Evolutionary conservation across 2,888 invertebrate species (phyloP).

Genomic region (Phortica magna): DNA sequence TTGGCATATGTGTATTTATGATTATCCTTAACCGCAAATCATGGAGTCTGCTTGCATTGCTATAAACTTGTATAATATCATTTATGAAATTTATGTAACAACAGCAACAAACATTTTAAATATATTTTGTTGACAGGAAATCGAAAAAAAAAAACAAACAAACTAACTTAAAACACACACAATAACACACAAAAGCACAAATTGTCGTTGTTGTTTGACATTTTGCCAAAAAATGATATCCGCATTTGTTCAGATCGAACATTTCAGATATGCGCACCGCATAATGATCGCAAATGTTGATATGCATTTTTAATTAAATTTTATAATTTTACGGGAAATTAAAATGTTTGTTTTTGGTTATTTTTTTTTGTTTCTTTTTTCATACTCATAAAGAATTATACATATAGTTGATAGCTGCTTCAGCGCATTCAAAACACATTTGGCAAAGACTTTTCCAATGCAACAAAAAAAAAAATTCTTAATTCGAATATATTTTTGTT

Average conservation of each 20-base stretch:
- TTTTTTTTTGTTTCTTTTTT: not conserved
- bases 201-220: constrained; percentile 65
- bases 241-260: not conserved
- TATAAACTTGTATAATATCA: not conserved
- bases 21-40: constrained; percentile 56
- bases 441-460: not conserved
- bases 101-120: not conserved
- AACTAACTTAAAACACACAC: constrained; percentile 50
- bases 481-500: not conserved
- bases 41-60: constrained; percentile 10
- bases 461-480: not conserved
- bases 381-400: too few species aligned
- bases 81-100: too few species aligned
- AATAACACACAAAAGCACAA: constrained; percentile 30
- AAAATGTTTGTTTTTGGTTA: constrained; percentile 40
- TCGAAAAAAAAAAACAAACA: constrained; percentile 33
- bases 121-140: constrained; percentile 40
- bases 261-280: not conserved
- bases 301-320: constrained; percentile 36
- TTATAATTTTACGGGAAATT: constrained; percentile 50
- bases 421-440: not conserved
- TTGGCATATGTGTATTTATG: constrained; percentile 30
- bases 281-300: not conserved
- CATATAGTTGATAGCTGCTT: not conserved
- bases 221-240: constrained; percentile 57